Evolutionary conservation across 2,113 vertebrate species (phyloP).

Genomic region (Bubo bubo): DNA sequence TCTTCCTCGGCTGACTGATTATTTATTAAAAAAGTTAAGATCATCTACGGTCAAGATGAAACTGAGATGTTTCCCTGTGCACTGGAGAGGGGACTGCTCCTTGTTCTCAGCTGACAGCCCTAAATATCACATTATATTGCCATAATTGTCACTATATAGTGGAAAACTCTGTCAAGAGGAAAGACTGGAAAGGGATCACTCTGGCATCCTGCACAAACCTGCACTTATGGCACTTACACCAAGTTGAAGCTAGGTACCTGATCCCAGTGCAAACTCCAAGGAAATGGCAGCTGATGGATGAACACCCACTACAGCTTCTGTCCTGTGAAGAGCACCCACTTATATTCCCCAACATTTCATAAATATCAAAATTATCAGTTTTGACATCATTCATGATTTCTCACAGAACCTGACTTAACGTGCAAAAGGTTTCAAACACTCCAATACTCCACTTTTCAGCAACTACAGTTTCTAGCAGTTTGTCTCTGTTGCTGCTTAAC

Average conservation of each 20-base stretch:
- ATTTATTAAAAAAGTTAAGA: background rate
- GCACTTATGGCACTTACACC: background rate
- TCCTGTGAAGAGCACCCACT: background rate
- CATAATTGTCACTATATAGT: background rate
- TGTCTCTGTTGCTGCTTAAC: background rate
- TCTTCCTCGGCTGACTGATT: background rate
- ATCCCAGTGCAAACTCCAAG: background rate
- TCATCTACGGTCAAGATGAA: background rate
- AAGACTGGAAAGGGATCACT: background rate
- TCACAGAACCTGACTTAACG: accelerated
- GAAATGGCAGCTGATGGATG: background rate
- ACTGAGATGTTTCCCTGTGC: background rate
- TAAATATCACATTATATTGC: background rate
- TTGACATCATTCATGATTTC: background rate
- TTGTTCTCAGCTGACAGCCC: background rate
- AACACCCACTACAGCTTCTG: background rate
- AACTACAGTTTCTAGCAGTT: background rate
- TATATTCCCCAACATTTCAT: background rate
- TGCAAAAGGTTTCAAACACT: background rate
- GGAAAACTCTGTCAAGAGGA: background rate
- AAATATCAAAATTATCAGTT: background rate
- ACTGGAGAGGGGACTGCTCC: background rate
- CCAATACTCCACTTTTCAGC: background rate
- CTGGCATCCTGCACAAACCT: background rate
- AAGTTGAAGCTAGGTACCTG: background rate